Evolutionary conservation across 2,113 vertebrate genomes (phyloP), one percentile per base, ranked within the genome.

Genomic region (Gavialis gangeticus): DNA sequence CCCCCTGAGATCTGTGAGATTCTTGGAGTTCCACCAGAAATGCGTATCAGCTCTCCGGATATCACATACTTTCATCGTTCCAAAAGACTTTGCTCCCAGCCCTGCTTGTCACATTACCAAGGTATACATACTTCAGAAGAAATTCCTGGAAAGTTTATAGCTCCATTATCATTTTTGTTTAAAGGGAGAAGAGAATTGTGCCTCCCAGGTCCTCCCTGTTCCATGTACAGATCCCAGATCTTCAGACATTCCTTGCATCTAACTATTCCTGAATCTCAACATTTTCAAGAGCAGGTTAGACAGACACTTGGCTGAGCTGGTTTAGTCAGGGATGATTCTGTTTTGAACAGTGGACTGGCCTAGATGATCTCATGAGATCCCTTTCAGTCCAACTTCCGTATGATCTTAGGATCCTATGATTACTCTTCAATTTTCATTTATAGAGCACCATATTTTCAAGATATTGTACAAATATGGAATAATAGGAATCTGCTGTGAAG

Each of bases 131-230:
- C 55, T 11, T 30, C 28, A 0, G 2, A 22, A 73, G 17, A 25
- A 19, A 58, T 79, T 66, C 89, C 30, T 91, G 4, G 3, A 66
- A 30, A 11, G 69, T 10, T 24, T 78, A 83, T 14, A 89, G 63
- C 30, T 7, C 54, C 3, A 71, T 1, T 25, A 5, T 24, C 75
- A 88, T 93, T 88, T 59, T 62, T n/a, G 59, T 66, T 60, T 46
- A 46, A 46, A 46, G 46, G 28, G 4, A 87, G 17, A 60, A 13
- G 3, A 1, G 76, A 94, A 55, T 0, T 3, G 80, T 94, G 84
- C 10, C 2, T 2, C 60, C 3, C 2, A 28, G 21, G 1, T 37
- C 3, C 19, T 11, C 21, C 17, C 19, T 34, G 30, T 34, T 30
- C 18, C 21, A 37, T 46, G 67, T 17, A 37, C 30, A 37, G 67